These are phyloP conservation scores for Hyalella azteca DNA, from an alignment of 2,888 invertebrate genomes.

Conservation along the genomic window DNA sequence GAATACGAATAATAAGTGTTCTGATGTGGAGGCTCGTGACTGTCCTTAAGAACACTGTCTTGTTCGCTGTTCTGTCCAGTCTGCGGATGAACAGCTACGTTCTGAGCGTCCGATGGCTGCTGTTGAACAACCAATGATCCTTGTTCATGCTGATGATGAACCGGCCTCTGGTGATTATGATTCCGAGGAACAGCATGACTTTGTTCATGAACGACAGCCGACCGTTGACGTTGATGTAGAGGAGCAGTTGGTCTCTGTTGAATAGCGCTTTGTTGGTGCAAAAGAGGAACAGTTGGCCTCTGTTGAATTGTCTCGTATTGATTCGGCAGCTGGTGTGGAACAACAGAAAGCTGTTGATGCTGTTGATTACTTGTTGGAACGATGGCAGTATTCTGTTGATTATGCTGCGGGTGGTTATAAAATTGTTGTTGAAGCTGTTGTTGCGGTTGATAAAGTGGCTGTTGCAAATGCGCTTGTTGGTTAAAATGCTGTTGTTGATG, in stretches of 20 bases:
- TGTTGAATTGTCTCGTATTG: neutral
- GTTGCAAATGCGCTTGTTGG: neutral
- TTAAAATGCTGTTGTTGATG: neutral
- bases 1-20: constrained; percentile 13
- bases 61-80: neutral
- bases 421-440: neutral
- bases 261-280: neutral
- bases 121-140: neutral
- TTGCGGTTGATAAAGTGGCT: neutral
- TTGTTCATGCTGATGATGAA: neutral
- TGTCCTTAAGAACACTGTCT: no score
- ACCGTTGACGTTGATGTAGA: neutral
- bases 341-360: neutral
- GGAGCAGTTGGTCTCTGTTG: neutral
- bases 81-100: constrained; percentile 11
- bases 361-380: neutral
- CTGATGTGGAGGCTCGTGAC: neutral
- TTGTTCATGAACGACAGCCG: neutral
- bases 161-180: neutral
- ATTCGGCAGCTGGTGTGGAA: neutral
- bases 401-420: neutral
- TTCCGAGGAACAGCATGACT: neutral
- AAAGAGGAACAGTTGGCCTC: no score
- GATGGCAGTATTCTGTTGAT: neutral
- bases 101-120: neutral